Conservation (phyloP, 1,140 invertebrate species). For the Anoplolepis gracilipes region DNA sequence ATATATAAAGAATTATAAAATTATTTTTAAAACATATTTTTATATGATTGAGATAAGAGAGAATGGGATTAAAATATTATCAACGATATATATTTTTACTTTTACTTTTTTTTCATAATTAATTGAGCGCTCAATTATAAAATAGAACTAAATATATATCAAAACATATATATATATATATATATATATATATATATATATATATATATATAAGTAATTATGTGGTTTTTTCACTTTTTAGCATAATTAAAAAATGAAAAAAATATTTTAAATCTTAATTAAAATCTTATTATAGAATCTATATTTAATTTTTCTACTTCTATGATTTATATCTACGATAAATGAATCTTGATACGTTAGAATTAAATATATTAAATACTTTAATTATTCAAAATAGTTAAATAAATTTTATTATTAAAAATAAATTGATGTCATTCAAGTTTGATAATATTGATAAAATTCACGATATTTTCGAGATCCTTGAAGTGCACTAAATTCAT, state of each 20-base stretch:
- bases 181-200: no score
- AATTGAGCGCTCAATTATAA: neutral
- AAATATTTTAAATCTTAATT: neutral
- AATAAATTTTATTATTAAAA: neutral
- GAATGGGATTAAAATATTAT: neutral
- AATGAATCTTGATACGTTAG: neutral
- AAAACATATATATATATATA: no score
- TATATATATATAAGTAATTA: no score
- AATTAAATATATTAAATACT: neutral
- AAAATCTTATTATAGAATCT: neutral
- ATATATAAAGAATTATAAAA: neutral
- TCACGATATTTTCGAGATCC: neutral
- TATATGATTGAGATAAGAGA: neutral
- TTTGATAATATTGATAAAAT: neutral
- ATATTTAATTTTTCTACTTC: neutral
- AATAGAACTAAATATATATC: neutral
- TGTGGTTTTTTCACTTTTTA: no score
- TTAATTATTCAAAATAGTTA: no score
- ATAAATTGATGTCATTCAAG: conserved; percentile 4
- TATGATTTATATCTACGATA: neutral
- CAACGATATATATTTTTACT: neutral
- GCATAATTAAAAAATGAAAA: neutral
- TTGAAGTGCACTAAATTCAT: neutral
- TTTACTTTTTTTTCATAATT: neutral
- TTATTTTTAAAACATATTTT: neutral